Evolutionary conservation across 2,888 invertebrate species (phyloP).

Genomic region (Chymomyza fuscimana): DNA sequence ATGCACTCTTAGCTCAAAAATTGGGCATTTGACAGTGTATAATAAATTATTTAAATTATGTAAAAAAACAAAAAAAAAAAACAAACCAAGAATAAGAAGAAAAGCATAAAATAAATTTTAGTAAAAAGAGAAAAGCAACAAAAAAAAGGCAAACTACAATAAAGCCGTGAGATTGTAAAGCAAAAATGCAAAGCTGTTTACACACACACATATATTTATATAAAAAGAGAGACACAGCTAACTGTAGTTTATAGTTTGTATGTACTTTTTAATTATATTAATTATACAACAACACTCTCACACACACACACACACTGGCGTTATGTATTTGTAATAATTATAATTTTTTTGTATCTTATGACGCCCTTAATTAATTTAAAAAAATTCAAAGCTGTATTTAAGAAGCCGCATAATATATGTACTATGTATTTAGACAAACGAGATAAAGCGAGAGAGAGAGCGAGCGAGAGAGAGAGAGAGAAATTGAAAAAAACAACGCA

Average conservation of each 20-base stretch:
- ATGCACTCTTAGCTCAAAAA: constrained; percentile 15
- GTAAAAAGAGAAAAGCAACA: constrained; percentile 27
- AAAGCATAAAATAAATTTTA: constrained; percentile 26
- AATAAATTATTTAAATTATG: constrained; percentile 1
- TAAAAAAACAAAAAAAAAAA: constrained; percentile 24
- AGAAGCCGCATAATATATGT: neutral
- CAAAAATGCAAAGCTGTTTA: constrained; percentile 23
- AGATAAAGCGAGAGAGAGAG: neutral
- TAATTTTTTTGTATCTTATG: constrained; percentile 25
- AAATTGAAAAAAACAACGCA: constrained; percentile 1
- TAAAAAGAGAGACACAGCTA: constrained; percentile 26
- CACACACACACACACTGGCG: constrained; percentile 44
- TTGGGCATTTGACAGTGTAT: constrained; percentile 11
- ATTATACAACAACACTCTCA: constrained; percentile 48
- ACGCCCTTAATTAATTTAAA: constrained; percentile 12
- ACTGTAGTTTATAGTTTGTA: constrained; percentile 59
- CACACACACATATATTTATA: constrained; percentile 11
- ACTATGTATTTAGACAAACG: neutral
- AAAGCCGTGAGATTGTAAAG: constrained; percentile 3
- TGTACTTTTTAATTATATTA: constrained; percentile 63
- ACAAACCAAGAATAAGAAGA: constrained; percentile 21
- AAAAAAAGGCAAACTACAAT: constrained; percentile 29
- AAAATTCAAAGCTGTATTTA: constrained; percentile 2
- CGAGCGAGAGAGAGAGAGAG: neutral
- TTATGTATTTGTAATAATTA: constrained; percentile 47